Percentiles rank a stretch among this genome's conserved stretches.
These are phyloP conservation scores for Oscheius myriophilus DNA, from an alignment of 2,888 invertebrate genomes.

Conservation along the genomic window DNA sequence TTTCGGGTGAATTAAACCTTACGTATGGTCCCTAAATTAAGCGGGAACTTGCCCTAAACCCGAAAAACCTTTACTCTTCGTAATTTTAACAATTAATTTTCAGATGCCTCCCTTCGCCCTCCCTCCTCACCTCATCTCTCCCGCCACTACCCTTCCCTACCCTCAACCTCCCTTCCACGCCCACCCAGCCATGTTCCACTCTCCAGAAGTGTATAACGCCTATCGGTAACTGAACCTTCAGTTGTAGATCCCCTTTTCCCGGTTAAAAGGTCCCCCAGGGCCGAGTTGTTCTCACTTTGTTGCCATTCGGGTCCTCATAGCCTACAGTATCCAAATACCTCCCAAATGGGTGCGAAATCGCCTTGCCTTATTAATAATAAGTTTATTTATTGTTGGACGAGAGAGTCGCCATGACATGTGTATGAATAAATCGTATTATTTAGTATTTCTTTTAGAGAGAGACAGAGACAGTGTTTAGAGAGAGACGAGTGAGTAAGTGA, in stretches of 20 bases:
- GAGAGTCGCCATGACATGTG: slow-evolving; percentile 7
- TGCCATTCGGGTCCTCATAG: slow-evolving; percentile 7
- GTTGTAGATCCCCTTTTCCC: background rate
- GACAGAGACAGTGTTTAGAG: background rate
- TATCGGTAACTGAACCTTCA: slow-evolving; percentile 1
- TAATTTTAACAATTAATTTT: background rate
- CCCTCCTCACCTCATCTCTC: background rate
- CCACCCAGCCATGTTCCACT: slow-evolving; percentile 2
- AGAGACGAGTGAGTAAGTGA: background rate
- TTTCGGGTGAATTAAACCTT: no score
- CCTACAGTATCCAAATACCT: background rate
- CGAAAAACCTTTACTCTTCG: background rate
- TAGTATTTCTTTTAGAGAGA: background rate
- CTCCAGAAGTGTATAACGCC: slow-evolving; percentile 10
- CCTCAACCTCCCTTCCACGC: background rate
- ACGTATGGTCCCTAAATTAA: no score
- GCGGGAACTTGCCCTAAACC: background rate
- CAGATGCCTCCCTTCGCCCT: slow-evolving; percentile 12
- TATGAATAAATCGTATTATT: background rate
- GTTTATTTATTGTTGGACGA: background rate
- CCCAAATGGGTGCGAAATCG: slow-evolving; percentile 12
- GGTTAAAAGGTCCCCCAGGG: background rate
- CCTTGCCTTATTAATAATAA: slow-evolving; percentile 19
- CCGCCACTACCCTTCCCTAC: slow-evolving; percentile 14
- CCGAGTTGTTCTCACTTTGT: slow-evolving; percentile 13